These are phyloP conservation scores for Saturnia pavonia DNA, from an alignment of 2,888 invertebrate genomes.

Conservation along the genomic window DNA sequence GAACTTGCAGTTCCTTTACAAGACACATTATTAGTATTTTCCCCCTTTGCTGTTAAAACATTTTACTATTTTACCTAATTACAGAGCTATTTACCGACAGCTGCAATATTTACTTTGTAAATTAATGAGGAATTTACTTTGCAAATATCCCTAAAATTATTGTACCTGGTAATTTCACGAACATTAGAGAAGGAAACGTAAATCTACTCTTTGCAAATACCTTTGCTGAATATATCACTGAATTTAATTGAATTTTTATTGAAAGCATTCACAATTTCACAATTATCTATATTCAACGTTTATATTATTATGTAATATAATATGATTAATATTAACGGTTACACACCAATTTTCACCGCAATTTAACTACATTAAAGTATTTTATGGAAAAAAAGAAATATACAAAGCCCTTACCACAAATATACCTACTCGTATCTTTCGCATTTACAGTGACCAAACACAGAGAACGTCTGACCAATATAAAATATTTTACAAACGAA, in stretches of 20 bases:
- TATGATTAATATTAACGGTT: too few relatives aligned
- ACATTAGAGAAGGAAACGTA: background rate
- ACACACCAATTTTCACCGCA: too few relatives aligned
- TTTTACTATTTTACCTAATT: conserved; percentile 12
- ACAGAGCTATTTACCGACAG: background rate
- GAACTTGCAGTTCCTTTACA: conserved; percentile 40
- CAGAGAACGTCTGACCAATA: conserved; percentile 48
- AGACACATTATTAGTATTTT: conserved; percentile 46
- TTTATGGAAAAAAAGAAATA: background rate
- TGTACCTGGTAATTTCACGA: background rate
- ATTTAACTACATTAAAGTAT: too few relatives aligned
- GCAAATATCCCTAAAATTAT: background rate
- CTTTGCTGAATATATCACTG: too few relatives aligned
- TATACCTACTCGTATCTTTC: background rate
- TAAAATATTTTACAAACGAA: conserved; percentile 63
- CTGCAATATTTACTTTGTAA: conserved; percentile 1
- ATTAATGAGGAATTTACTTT: background rate
- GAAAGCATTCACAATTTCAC: too few relatives aligned
- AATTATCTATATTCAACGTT: too few relatives aligned
- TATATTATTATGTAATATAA: too few relatives aligned
- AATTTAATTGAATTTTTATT: too few relatives aligned
- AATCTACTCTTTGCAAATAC: background rate
- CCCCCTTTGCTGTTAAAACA: conserved; percentile 31
- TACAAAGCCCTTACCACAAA: background rate
- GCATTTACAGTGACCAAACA: conserved; percentile 29